phyloP scores from a whole-genome alignment of 2,888 invertebrate species.

The Minunthozetes semirufus region DNA sequence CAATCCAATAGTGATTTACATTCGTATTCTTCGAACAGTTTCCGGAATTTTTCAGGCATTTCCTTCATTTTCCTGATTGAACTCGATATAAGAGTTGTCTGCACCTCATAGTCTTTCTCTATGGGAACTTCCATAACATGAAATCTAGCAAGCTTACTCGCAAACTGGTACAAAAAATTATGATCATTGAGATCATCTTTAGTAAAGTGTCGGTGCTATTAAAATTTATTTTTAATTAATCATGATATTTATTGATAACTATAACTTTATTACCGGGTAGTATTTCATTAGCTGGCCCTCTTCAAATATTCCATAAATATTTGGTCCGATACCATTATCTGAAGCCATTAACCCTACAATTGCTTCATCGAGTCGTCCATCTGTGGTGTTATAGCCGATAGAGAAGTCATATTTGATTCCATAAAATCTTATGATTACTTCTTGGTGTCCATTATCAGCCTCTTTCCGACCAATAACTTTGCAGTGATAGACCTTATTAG shows the following conservation, averaged over 20 bases:
- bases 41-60: neutral
- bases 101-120: constrained; percentile 58
- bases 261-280: constrained; percentile 34
- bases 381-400: neutral
- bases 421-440: constrained; percentile 19
- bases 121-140: constrained; percentile 49
- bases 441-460: neutral
- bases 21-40: constrained; percentile 14
- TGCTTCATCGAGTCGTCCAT: neutral
- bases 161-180: constrained; percentile 56
- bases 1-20: neutral
- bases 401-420: neutral
- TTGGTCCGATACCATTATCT: constrained; percentile 64
- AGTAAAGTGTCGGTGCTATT: neutral
- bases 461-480: neutral
- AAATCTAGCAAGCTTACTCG: neutral
- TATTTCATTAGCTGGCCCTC: constrained; percentile 93
- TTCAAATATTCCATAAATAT: constrained; percentile 88
- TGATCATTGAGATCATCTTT: constrained; percentile 47
- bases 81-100: neutral
- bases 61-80: neutral
- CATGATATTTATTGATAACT: neutral
- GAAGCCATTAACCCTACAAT: neutral
- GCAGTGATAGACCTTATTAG: constrained; percentile 14
- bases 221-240: constrained; percentile 46